Evolutionary conservation across 2,113 vertebrate genomes (phyloP).

Genomic region (Ibidorhyncha struthersii): DNA sequence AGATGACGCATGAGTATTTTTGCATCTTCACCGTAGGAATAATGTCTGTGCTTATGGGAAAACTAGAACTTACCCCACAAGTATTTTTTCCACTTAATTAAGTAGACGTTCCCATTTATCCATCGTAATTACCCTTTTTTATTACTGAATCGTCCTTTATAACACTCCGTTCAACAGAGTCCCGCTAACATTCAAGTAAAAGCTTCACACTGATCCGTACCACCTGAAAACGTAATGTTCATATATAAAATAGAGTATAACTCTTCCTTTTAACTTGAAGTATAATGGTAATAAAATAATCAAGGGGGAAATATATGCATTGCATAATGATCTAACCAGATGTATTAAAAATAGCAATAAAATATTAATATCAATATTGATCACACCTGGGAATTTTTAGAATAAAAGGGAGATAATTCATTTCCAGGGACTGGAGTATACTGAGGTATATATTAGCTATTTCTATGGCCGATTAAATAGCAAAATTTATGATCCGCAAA

Average conservation of each 20-base stretch:
- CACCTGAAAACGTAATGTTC: not conserved
- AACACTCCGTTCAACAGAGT: not conserved
- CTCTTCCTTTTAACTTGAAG: not conserved
- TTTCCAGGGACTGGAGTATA: not conserved
- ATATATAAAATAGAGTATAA: not conserved
- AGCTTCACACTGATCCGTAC: not conserved
- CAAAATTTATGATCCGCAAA: not conserved
- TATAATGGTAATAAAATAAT: conserved; percentile 27
- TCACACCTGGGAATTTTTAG: not conserved
- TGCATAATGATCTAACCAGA: not conserved
- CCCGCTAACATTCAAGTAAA: not conserved
- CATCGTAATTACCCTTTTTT: not conserved
- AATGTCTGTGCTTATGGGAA: not conserved
- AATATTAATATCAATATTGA: not conserved
- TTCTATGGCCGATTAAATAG: not conserved
- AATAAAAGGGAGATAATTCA: not conserved
- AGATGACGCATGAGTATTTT: not conserved
- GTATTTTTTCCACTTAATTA: conserved; percentile 15
- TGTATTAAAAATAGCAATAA: conserved; percentile 9
- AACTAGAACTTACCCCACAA: not conserved
- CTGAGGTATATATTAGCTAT: not conserved
- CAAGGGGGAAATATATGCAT: not conserved
- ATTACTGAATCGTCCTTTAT: not conserved
- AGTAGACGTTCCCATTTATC: not conserved
- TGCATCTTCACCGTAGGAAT: not conserved